Conservation (phyloP, 2,113 vertebrate genomes). For the Oostethus manadensis region DNA sequence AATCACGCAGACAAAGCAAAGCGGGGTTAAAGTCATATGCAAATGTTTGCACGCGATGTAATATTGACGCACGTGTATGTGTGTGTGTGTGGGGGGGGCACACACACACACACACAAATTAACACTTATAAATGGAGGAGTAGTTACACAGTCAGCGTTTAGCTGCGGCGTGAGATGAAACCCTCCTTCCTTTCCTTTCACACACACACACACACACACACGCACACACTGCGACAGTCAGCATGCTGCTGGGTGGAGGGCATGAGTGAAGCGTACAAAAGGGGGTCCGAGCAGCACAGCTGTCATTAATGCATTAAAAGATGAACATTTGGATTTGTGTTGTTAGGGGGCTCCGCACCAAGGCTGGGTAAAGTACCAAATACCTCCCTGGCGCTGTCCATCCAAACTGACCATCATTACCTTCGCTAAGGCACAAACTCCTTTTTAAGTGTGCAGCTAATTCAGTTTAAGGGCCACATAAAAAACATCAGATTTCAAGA, state of each 20-base stretch:
- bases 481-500: too few relatives aligned
- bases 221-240: conserved; percentile 59
- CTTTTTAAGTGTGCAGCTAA: too few relatives aligned
- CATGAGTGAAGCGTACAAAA: conserved; percentile 40
- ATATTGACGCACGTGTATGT: conserved; percentile 28
- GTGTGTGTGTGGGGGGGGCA: conserved; percentile 5
- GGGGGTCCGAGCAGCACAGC: conserved; percentile 15
- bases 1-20: conserved; percentile 19
- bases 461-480: too few relatives aligned
- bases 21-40: too few relatives aligned
- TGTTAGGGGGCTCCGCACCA: too few relatives aligned
- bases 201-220: conserved; percentile 58
- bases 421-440: too few relatives aligned
- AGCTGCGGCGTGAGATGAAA: conserved; percentile 43
- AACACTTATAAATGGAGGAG: conserved; percentile 61
- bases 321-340: too few relatives aligned
- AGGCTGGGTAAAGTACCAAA: too few relatives aligned
- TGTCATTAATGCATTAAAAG: not conserved
- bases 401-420: too few relatives aligned
- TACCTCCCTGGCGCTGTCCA: too few relatives aligned
- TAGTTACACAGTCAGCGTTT: conserved; percentile 60
- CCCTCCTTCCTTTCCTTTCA: not conserved
- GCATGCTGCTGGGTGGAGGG: conserved; percentile 37
- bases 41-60: conserved; percentile 3
- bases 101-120: conserved; percentile 44